Evolutionary conservation across 2,888 invertebrate species (phyloP), one percentile per base, ranked within the genome.

Genomic region (Zaprionus obscuricornis): DNA sequence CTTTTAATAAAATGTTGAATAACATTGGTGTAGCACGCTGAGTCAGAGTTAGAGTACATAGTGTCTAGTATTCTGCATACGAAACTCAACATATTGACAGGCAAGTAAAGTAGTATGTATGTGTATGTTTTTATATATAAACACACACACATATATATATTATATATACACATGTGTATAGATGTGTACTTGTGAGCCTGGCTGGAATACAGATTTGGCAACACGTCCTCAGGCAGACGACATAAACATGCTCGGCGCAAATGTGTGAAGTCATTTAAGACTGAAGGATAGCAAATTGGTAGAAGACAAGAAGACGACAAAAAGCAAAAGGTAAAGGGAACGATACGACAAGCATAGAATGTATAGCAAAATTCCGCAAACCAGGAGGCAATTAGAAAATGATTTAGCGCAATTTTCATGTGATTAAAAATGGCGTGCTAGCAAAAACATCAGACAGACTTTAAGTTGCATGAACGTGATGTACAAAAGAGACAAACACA

Each of bases 351-450:
- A 5, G 22, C 7, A 7, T 22, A 22, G 4, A 7, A 5, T 4
- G 14, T 18, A 31, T n/a, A 17, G 39, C 13, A 18, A 47, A 36
- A 46, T 43, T 36, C 33, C 14, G 46, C 33, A 31, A n/a, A 20
- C 27, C 18, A 58, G 55, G 43, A 66, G 82, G 66, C 73, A 82
- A 79, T 81, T 81, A 79, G 77, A 73, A 77, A 77, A 79, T 77
- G 73, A 79, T 79, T 79, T 59, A 70, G 66, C 59, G 49, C 72
- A 76, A 74, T 79, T 73, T 68, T 70, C 66, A 31, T 68, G 46
- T 55, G 66, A 76, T 75, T 82, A 74, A 79, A 79, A 76, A 55
- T 65, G 43, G 46, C 46, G 22, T 7, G 22, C 14, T 8, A 22
- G 18, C 11, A 22, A 6, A 7, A 29, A 31, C 33, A 34, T 31